phyloP scores from a whole-genome alignment of 1,140 invertebrate genomes.

The Chelonus insularis region DNA sequence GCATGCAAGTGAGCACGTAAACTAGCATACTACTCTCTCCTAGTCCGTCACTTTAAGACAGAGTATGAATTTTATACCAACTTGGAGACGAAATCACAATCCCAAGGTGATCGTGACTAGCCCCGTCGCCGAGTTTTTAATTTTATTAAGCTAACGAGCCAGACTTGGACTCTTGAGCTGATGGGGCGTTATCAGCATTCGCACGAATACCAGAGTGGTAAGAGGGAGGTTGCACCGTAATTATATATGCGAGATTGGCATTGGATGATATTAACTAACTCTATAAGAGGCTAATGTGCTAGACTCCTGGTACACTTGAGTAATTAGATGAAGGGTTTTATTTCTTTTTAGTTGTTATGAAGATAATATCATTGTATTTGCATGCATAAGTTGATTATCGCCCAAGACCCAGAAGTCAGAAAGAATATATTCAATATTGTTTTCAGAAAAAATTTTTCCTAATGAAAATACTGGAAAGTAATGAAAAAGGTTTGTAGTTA shows the following conservation, averaged over 20 bases:
- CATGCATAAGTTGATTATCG: no score
- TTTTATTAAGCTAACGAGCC: constrained; percentile 6
- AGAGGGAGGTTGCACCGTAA: neutral
- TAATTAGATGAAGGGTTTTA: neutral
- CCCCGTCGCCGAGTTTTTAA: neutral
- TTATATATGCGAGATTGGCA: neutral
- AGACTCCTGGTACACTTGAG: neutral
- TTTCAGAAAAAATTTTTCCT: no score
- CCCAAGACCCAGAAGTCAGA: no score
- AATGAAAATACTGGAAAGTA: no score
- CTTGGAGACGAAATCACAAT: neutral
- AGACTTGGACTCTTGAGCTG: neutral
- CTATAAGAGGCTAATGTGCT: neutral
- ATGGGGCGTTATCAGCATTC: neutral
- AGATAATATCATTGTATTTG: no score
- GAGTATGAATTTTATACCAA: neutral
- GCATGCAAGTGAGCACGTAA: neutral
- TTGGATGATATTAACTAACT: neutral
- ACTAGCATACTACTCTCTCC: neutral
- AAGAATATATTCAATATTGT: no score
- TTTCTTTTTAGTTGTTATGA: no score
- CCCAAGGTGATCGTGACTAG: constrained; percentile 1
- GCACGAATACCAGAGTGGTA: neutral
- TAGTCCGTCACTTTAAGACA: neutral
- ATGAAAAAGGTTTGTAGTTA: no score